Conservation (phyloP, 1,140 invertebrate genomes). For the Megathymus violae region DNA sequence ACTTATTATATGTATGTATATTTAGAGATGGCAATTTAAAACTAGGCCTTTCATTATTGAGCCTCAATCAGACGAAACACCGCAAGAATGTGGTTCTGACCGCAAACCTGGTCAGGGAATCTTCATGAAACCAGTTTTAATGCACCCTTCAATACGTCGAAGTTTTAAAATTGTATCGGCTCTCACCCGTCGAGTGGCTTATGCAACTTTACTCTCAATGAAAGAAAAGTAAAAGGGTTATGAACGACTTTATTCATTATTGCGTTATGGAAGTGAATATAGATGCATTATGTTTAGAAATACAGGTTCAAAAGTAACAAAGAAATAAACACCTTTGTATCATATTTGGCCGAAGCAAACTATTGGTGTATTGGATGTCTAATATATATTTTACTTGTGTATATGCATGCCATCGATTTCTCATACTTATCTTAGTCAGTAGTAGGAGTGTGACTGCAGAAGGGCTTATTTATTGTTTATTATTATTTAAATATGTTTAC, state of each 20-base stretch:
- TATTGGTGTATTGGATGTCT: no score
- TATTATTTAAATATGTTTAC: no score
- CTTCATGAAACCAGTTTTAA: conserved; percentile 64
- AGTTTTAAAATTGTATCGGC: conserved; percentile 54
- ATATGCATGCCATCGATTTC: no score
- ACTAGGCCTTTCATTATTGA: conserved; percentile 50
- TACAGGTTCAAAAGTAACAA: no score
- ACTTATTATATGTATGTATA: conserved; percentile 33
- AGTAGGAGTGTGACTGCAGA: no score
- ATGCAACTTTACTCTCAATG: conserved; percentile 57
- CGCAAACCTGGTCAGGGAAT: conserved; percentile 67
- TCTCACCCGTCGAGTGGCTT: conserved; percentile 35
- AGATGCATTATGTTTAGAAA: not conserved
- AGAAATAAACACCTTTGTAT: no score
- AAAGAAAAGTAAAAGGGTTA: conserved; percentile 47
- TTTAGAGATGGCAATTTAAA: conserved; percentile 45
- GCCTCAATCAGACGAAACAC: conserved; percentile 52
- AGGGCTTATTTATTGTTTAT: no score
- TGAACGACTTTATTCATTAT: not conserved
- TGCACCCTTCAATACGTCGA: conserved; percentile 49
- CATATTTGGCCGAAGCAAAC: no score
- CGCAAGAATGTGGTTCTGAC: conserved; percentile 63
- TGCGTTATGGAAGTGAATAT: not conserved
- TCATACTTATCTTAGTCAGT: no score
- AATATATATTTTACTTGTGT: no score